phyloP scores from a whole-genome alignment of 37 sponge, comb jelly and placozoan genomes.

The Diacarnus erythraeanus region DNA sequence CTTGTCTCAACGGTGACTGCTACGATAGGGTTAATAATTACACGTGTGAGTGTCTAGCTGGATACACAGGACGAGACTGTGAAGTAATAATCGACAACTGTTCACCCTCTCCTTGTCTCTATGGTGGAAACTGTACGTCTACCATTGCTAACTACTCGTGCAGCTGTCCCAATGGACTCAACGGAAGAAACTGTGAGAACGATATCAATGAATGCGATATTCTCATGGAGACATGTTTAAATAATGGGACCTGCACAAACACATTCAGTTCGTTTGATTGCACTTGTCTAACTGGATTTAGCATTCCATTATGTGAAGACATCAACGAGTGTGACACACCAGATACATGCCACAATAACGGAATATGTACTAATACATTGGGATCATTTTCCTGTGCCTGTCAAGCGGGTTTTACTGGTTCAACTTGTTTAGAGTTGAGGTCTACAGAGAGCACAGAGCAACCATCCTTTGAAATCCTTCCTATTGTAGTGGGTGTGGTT shows the following conservation, averaged over 20 bases:
- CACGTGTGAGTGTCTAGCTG: conserved; percentile 46
- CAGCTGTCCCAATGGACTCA: conserved; percentile 41
- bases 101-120: conserved; percentile 42
- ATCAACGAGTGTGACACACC: conserved; percentile 11
- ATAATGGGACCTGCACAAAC: conserved; percentile 28
- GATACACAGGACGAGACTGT: conserved; percentile 54
- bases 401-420: conserved; percentile 5
- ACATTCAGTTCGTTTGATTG: conserved; percentile 9
- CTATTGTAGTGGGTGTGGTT: conserved; percentile 8
- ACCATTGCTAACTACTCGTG: conserved; percentile 34
- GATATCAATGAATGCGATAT: conserved; percentile 52
- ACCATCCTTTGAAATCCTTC: neutral
- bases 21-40: conserved; percentile 1
- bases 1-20: conserved; percentile 51
- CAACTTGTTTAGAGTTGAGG: neutral
- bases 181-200: conserved; percentile 19
- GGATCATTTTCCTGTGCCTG: conserved; percentile 30
- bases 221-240: conserved; percentile 19
- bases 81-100: conserved; percentile 51
- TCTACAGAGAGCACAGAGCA: neutral
- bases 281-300: conserved; percentile 5
- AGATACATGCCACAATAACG: conserved; percentile 34
- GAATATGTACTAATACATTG: neutral
- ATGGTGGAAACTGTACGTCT: conserved; percentile 48
- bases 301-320: neutral